Evolutionary conservation across 2,888 invertebrate species (phyloP), one percentile per base, ranked within the genome.

Genomic region (Caradrina clavipalpis): DNA sequence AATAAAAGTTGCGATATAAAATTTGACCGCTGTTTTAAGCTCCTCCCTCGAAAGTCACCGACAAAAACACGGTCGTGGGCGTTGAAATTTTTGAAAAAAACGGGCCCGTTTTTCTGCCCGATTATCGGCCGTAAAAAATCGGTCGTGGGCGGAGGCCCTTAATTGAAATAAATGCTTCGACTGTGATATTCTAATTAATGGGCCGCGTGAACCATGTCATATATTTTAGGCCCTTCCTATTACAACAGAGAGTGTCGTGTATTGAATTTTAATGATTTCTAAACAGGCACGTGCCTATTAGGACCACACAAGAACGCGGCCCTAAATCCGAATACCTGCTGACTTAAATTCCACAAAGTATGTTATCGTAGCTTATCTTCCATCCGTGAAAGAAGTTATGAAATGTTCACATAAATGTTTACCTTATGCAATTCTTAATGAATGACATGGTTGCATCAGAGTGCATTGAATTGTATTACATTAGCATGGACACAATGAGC

Each of bases 401-500:
- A 80, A 83, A 86, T 67, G 65, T 62, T 64, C 62, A 73, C 69
- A 78, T 74, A 61, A 76, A 75, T 76, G 77, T 83, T 78, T 69
- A 57, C 62, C 70, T 78, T 86, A 85, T 84, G 87, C 83, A 88
- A 90, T 84, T 83, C 68, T 78, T 82, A 80, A 81, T 84, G 86
- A 83, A 86, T 85, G 84, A 77, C 83, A 78, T 69, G 63, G 84
- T 88, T 88, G 85, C 88, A 88, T 85, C 89, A 89, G 83, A 86
- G 86, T 86, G 83, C 86, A 88, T 78, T 84, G 86, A 85, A 88
- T 88, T 78, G 81, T 54, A 77, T 77, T 78, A 78, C 78, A 92
- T 92, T 92, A 90, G 86, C 90, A 92, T 91, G 83, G 73, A 86
- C 76, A 92, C 92, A 91, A 92, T 90, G 86, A 82, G 69, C 76